Percentiles rank a stretch among this genome's conserved stretches.
Evolutionary conservation across 2,888 invertebrate genomes (phyloP).

Genomic region (Dynastes tityus): DNA sequence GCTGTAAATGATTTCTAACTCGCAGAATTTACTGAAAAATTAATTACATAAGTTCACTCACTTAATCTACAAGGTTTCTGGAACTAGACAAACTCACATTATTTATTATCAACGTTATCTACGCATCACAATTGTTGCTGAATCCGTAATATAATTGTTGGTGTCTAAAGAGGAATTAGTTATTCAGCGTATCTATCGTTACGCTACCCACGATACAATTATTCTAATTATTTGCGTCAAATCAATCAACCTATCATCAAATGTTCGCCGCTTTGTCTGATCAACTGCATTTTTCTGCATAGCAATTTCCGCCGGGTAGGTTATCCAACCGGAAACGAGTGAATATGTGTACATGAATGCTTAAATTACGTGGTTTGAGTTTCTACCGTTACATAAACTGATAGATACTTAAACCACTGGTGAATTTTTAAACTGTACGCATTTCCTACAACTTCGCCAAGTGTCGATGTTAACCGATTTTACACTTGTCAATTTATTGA

Average conservation of each 20-base stretch:
- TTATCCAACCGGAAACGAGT: constrained; percentile 23
- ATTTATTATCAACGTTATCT: no score
- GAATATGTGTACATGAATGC: neutral
- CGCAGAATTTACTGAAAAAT: no score
- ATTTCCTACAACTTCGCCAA: neutral
- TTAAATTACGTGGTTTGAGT: constrained; percentile 24
- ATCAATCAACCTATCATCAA: constrained; percentile 6
- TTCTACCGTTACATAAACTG: constrained; percentile 19
- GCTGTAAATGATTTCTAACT: no score
- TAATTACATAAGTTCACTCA: no score
- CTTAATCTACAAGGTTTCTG: no score
- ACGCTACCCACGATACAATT: neutral
- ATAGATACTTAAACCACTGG: no score
- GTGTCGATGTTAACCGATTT: neutral
- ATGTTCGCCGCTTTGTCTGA: neutral
- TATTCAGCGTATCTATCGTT: neutral
- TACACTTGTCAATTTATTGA: no score
- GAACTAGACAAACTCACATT: no score
- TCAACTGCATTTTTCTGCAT: constrained; percentile 8
- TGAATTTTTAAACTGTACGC: neutral
- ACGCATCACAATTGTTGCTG: no score
- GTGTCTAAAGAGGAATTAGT: neutral
- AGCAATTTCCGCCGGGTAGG: constrained; percentile 15
- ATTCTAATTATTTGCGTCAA: neutral
- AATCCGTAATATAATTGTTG: neutral